phyloP scores from a whole-genome alignment of 1,140 invertebrate genomes.

The Pomacea maculata region DNA sequence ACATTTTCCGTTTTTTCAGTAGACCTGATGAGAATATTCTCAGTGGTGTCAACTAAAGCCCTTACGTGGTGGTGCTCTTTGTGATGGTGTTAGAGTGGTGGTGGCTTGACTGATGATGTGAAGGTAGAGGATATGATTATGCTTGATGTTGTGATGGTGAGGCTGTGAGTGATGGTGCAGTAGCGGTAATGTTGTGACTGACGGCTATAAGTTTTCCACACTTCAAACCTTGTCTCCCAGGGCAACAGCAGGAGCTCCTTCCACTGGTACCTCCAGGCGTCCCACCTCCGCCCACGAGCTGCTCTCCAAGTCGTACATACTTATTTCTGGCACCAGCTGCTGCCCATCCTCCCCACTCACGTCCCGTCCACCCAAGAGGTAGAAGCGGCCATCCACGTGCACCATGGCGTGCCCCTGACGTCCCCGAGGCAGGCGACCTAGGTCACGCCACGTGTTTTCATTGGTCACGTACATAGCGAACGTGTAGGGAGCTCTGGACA shows the following conservation, averaged over 20 bases:
- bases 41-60: no score
- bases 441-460: conserved; percentile 33
- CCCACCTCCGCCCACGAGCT: conserved; percentile 31
- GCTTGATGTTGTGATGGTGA: no score
- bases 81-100: no score
- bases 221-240: conserved; percentile 21
- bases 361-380: conserved; percentile 37
- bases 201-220: no score
- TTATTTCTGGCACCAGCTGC: conserved; percentile 9
- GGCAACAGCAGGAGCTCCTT: conserved; percentile 30
- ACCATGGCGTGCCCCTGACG: conserved; percentile 39
- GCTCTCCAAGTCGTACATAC: conserved; percentile 27
- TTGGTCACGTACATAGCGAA: conserved; percentile 32
- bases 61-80: not conserved
- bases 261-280: conserved; percentile 32
- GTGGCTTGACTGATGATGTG: no score
- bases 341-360: conserved; percentile 14
- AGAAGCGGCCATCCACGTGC: conserved; percentile 27
- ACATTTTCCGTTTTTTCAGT: no score
- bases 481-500: conserved; percentile 15
- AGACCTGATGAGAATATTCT: no score
- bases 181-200: no score
- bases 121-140: not conserved
- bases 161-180: no score
- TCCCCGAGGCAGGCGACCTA: conserved; percentile 20